These are phyloP conservation scores for Enteromius mattozi DNA, from an alignment of 2,797 vertebrate species.

Conservation along the genomic window DNA sequence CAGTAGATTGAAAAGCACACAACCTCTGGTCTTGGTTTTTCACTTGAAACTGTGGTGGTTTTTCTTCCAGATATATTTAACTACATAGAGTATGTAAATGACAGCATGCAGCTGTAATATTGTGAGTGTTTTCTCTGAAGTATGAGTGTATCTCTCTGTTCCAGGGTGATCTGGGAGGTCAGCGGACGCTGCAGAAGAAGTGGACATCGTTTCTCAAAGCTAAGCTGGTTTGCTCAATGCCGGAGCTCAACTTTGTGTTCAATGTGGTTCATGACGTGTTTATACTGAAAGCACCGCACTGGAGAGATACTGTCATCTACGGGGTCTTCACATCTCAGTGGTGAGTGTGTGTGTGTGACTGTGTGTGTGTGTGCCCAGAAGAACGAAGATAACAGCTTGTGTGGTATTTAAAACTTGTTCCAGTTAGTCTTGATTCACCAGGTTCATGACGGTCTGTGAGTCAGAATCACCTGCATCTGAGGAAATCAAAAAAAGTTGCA, in stretches of 20 bases:
- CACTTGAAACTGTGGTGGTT: background rate
- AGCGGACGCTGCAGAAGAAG: constrained; percentile 94
- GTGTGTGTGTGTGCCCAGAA: background rate
- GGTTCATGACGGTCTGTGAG: background rate
- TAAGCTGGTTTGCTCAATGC: constrained; percentile 90
- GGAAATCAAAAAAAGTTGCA: background rate
- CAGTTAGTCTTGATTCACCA: background rate
- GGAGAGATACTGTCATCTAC: constrained; percentile 89
- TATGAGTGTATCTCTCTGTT: background rate
- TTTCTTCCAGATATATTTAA: background rate
- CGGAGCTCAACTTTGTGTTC: constrained; percentile 94
- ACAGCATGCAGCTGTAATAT: no score
- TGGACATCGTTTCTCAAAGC: constrained; percentile 98
- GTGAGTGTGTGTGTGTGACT: constrained; percentile 79
- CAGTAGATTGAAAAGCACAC: background rate
- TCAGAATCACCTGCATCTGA: background rate
- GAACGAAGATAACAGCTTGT: no score
- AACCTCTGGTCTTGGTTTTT: background rate
- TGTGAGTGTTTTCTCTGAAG: no score
- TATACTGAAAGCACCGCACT: constrained; percentile 82
- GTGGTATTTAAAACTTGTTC: background rate
- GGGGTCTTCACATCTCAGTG: constrained; percentile 93
- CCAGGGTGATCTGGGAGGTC: constrained; percentile 92
- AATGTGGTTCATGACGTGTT: constrained; percentile 93
- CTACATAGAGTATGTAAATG: background rate